Percentiles rank a stretch among this genome's conserved stretches.
Conservation (phyloP, 2,113 vertebrate genomes). For the Phodopus roborovskii region DNA sequence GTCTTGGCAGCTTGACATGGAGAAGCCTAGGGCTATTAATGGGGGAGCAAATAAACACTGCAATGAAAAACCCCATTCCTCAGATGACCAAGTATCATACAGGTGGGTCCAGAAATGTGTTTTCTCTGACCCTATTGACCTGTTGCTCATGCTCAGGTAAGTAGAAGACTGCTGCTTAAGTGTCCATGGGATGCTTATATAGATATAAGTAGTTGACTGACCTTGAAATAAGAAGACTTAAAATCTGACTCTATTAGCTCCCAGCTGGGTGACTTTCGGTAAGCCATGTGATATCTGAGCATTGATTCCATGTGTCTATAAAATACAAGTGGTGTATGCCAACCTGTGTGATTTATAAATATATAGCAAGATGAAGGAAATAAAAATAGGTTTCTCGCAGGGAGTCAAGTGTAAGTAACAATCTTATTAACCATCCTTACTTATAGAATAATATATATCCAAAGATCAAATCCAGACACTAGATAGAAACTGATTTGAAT, state of each 20-base stretch:
- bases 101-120: slow-evolving; percentile 37
- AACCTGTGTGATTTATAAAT: background rate
- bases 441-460: background rate
- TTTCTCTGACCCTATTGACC: slow-evolving; percentile 58
- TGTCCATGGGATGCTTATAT: background rate
- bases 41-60: slow-evolving; percentile 36
- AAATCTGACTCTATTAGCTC: background rate
- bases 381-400: background rate
- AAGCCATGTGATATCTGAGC: background rate
- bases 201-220: background rate
- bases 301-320: slow-evolving; percentile 21
- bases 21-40: background rate
- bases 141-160: slow-evolving; percentile 27
- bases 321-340: background rate
- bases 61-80: slow-evolving; percentile 53
- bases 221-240: slow-evolving; percentile 23
- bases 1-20: slow-evolving; percentile 52
- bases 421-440: slow-evolving; percentile 4
- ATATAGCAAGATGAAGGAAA: slow-evolving; percentile 21
- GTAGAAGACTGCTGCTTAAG: background rate
- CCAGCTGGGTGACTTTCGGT: background rate
- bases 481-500: slow-evolving; percentile 4
- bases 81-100: background rate
- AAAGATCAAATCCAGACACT: slow-evolving; percentile 39
- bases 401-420: slow-evolving; percentile 23